phyloP scores from a whole-genome alignment of 2,888 invertebrate genomes.

The Blastobasis adustella region DNA sequence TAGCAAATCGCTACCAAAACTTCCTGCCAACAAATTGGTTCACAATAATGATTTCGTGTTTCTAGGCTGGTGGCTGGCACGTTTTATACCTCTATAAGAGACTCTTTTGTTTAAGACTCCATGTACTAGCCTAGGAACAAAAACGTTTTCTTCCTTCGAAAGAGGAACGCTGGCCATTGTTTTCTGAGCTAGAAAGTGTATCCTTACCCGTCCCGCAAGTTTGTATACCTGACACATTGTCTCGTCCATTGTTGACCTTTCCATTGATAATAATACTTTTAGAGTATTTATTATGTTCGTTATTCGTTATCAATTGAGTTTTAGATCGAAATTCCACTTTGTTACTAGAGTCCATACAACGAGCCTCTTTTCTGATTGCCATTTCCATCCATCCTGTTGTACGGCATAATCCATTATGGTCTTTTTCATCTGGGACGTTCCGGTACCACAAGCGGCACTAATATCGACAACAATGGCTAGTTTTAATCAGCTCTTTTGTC shows the following conservation, averaged over 20 bases:
- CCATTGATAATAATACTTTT: no score
- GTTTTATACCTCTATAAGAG: neutral
- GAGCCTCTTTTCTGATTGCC: no score
- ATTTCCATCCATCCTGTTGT: neutral
- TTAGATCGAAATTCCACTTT: no score
- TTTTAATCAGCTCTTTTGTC: conserved; percentile 68
- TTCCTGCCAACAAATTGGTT: conserved; percentile 23
- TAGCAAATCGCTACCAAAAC: conserved; percentile 25
- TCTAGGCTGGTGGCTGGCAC: neutral
- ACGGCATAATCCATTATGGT: neutral
- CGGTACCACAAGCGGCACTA: conserved; percentile 8
- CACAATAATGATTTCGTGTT: conserved; percentile 8
- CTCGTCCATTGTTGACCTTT: no score
- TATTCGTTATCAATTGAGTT: no score
- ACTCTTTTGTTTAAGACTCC: conserved; percentile 28
- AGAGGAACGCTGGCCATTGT: conserved; percentile 59
- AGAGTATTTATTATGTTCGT: no score
- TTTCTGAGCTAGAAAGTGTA: conserved; percentile 28
- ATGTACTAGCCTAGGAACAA: conserved; percentile 42
- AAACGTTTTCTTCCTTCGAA: conserved; percentile 42
- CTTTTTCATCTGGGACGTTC: neutral
- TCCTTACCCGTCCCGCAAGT: conserved; percentile 20
- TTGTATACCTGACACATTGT: conserved; percentile 1
- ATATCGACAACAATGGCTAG: conserved; percentile 47
- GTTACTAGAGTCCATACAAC: no score